Evolutionary conservation across 2,797 vertebrate genomes (phyloP), one percentile per base, ranked within the genome.

Genomic region (Typhlichthys eigenmanni): DNA sequence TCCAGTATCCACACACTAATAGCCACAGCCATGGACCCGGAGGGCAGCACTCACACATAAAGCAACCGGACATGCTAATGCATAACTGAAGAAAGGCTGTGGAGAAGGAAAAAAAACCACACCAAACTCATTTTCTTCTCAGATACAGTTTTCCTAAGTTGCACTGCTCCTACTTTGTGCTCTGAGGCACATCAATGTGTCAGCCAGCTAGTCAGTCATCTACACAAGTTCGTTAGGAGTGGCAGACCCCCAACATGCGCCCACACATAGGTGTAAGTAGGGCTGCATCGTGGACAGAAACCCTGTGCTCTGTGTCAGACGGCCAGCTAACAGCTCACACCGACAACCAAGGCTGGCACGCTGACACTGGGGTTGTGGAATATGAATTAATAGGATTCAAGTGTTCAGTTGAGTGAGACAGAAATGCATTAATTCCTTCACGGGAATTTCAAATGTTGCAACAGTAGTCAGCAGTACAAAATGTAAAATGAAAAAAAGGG

Each of bases 241-340:
- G 74, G 80, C 65, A 75, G 76, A 76, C 73, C 64, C 52, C 66
- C 47, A 7, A 52, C 9, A 43, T 24, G 38, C 32, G 14, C 59
- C 29, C 38, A 47, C 50, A 5, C 17, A 46, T 34, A 17, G 24
- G 24, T 24, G 24, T 24, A 24, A 2, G 16, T 24, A 24, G 24
- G 24, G 24, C 24, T 24, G 24, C 24, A 24, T 24, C 24, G 24
- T 24, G 24, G 24, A 24, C 58, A 57, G 47, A 58, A 59, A 14
- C 55, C 49, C 67, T 58, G 64, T 60, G 60, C 64, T 75, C 77
- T 78, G 58, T 83, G 73, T 79, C 78, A 81, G 62, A 79, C 24
- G 24, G 24, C 24, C 64, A 58, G 56, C 71, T 81, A 87, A 87
- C 79, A 75, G 85, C 66, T 77, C 80, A 69, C 60, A 80, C 76